Base-by-base conservation (phyloP, 2,888 invertebrate species). In the Pheosia tremula region DNA sequence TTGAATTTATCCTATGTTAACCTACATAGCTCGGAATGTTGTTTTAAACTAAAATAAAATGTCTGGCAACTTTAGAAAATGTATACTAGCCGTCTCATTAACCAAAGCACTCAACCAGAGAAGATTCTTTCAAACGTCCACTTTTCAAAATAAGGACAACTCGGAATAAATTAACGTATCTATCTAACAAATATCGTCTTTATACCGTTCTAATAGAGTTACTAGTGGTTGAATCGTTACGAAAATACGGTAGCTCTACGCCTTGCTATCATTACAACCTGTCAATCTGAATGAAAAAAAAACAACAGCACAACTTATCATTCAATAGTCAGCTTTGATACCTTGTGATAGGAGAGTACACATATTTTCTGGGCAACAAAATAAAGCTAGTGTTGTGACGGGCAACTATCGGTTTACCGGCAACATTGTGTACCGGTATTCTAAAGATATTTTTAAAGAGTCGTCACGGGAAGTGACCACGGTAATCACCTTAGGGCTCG, bases 401-500 rank as follows among this genome's bases (percentile, higher is more conserved):
- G 24, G 54, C 71, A 71, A 72, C 66, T 70, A 72, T 75, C 66
- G 61, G 68, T 71, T 70, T 69, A 62, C 66, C 63, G 60, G 50
- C 65, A 59, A 60, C 67, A 71, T 71, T 75, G 75, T 73, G 71
- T 72, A 60, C 63, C 62, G 57, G 68, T 66, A 72, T 73, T 69
- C 65, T 63, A 68, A 70, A 69, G 69, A 43, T 39, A n/a, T 60
- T 71, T 67, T 71, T 75, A 72, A 69, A 56, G 72, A 37, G 6
- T 58, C 79, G 86, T 86, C 86, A 86, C 82, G 87, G 87, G 86
- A 86, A 86, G 77, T 78, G 82, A 74, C 63, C 82, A 77, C 80
- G 49, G 67, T 81, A 80, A 81, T 66, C 55, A 47, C 60, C 60
- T 59, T 58, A 62, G 62, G 59, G 57, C 59, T 49, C 47, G 53